Percentiles rank a stretch among this genome's conserved stretches.
These are phyloP conservation scores for Catamblyrhynchus diadema DNA, from an alignment of 2,797 vertebrate species.

Conservation along the genomic window DNA sequence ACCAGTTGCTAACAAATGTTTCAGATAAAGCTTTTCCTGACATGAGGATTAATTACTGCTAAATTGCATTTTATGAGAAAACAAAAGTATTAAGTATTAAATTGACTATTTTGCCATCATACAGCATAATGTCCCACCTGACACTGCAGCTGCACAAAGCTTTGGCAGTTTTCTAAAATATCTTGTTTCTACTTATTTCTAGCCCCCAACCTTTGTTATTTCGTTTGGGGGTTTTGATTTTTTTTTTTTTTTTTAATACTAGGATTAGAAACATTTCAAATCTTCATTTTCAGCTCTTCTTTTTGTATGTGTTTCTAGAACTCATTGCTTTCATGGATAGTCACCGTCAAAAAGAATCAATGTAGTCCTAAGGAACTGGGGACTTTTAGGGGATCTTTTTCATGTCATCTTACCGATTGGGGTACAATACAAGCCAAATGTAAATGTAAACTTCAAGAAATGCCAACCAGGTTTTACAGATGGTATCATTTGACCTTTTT, in stretches of 20 bases:
- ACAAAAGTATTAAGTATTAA: conserved; percentile 2
- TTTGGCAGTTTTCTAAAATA: background rate
- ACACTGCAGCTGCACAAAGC: conserved; percentile 2
- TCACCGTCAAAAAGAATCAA: background rate
- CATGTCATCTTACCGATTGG: background rate
- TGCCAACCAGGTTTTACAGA: background rate
- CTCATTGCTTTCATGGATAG: background rate
- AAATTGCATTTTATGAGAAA: conserved; percentile 12
- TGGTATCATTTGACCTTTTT: background rate
- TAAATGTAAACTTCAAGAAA: background rate
- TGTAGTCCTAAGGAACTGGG: background rate
- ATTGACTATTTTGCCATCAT: background rate
- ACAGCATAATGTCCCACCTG: conserved; percentile 16
- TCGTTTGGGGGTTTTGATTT: background rate
- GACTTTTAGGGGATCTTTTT: fast-evolving
- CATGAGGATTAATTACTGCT: conserved; percentile 52
- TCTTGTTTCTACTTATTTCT: background rate
- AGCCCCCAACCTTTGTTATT: background rate
- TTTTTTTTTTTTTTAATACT: background rate
- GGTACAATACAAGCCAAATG: background rate
- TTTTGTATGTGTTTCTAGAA: background rate
- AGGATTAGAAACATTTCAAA: background rate
- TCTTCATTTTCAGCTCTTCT: background rate
- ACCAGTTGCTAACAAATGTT: background rate
- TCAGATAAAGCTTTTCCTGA: background rate